Percentiles rank a stretch among this genome's conserved stretches.
phyloP scores from a whole-genome alignment of 2,113 vertebrate species.

The Delphinapterus leucas region DNA sequence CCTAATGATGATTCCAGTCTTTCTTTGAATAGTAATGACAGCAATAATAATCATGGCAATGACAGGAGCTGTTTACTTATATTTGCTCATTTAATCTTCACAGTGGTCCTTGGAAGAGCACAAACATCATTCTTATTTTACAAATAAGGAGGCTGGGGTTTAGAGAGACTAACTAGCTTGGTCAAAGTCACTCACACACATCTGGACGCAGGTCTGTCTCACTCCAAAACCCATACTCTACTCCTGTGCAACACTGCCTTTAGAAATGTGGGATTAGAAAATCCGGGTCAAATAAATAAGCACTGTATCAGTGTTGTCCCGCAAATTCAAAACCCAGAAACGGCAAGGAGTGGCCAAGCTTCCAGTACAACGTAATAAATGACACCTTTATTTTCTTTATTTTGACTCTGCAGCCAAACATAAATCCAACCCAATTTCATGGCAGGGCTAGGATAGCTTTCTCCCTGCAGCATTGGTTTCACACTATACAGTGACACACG shows the following conservation, averaged over 20 bases:
- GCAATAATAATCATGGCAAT: background rate
- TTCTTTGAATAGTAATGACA: background rate
- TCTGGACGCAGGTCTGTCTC: background rate
- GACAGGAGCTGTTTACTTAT: background rate
- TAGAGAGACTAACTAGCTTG: background rate
- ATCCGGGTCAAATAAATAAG: background rate
- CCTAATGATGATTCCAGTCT: background rate
- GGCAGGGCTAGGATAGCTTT: background rate
- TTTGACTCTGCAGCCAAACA: slow-evolving; percentile 29
- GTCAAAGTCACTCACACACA: background rate
- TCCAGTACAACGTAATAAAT: background rate
- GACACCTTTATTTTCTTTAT: slow-evolving; percentile 7
- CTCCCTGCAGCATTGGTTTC: background rate
- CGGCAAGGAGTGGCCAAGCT: background rate
- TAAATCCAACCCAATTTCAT: slow-evolving; percentile 37
- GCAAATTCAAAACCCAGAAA: background rate
- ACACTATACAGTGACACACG: background rate
- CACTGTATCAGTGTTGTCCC: background rate
- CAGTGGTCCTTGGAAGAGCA: background rate
- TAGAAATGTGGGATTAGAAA: background rate
- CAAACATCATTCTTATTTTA: background rate
- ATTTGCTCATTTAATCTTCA: background rate
- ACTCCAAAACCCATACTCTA: background rate
- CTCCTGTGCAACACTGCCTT: background rate
- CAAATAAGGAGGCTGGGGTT: background rate